These are phyloP conservation scores for Pangasius larnaudii DNA, from an alignment of 2,797 vertebrate species.

Conservation along the genomic window DNA sequence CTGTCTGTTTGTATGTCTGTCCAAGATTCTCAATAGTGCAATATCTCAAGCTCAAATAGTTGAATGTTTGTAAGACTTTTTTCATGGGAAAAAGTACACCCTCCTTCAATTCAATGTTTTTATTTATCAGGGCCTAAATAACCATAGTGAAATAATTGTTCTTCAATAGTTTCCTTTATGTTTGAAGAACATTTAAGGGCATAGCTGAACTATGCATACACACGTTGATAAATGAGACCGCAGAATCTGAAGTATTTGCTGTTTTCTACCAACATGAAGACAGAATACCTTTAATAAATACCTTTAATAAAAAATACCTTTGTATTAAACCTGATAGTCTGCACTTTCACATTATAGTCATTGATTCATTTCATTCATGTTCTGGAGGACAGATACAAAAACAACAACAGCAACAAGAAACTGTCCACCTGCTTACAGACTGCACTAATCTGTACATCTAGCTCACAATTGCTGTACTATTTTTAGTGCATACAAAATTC, in stretches of 20 bases:
- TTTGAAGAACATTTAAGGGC: neutral
- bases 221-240: neutral
- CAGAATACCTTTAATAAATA: neutral
- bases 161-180: neutral
- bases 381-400: neutral
- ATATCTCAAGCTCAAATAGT: no score
- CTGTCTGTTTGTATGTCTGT: no score
- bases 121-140: neutral
- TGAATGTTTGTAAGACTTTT: no score
- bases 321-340: neutral
- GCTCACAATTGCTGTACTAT: neutral
- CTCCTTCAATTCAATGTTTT: neutral
- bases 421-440: neutral
- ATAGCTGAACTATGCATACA: neutral
- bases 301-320: no score
- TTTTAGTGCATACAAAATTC: slow-evolving; percentile 9
- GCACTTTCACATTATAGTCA: neutral
- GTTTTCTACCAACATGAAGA: neutral
- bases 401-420: neutral
- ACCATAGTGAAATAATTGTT: neutral
- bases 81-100: neutral
- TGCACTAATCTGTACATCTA: neutral
- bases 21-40: no score
- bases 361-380: neutral
- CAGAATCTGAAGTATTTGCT: neutral